A percentile compares a stretch with the other conserved stretches of the same genome.
phyloP scores from a whole-genome alignment of 2,797 vertebrate genomes.

The Gobionotothen gibberifrons region DNA sequence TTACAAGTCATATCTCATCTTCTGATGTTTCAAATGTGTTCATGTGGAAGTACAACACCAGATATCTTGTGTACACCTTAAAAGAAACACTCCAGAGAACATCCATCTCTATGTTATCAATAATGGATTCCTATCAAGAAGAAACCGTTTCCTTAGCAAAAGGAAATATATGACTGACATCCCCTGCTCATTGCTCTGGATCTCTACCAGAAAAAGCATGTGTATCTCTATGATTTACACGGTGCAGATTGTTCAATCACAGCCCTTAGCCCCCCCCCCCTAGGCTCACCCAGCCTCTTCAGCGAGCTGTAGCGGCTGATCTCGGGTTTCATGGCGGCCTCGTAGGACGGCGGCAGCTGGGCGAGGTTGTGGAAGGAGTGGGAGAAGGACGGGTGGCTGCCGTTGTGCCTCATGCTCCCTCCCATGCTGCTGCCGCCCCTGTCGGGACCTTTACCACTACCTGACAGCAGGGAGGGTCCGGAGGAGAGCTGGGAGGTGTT shows the following conservation, averaged over 20 bases:
- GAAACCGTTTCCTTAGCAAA: too few species aligned
- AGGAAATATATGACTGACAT: not conserved
- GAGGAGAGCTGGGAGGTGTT: conserved; percentile 82
- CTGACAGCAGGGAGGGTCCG: conserved; percentile 76
- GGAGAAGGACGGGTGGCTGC: conserved; percentile 89
- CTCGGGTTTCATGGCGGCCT: conserved; percentile 87
- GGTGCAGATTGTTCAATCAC: too few species aligned
- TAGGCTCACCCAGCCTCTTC: conserved; percentile 88
- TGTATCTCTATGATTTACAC: too few species aligned
- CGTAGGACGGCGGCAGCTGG: conserved; percentile 91
- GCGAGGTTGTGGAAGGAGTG: conserved; percentile 94
- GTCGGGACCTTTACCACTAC: conserved; percentile 77
- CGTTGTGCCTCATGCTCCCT: conserved; percentile 72
- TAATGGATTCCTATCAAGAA: not conserved
- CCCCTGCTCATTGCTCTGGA: not conserved
- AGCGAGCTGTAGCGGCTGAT: conserved; percentile 91
- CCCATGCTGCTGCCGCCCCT: conserved; percentile 44
- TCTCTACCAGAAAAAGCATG: too few species aligned
- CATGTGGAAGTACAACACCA: not conserved
- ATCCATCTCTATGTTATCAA: not conserved
- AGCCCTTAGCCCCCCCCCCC: not conserved
- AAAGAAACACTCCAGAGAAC: not conserved
- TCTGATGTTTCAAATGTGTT: too few species aligned
- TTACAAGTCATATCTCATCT: not conserved
- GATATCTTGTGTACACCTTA: not conserved